Evolutionary conservation across 2,113 vertebrate genomes (phyloP).

Genomic region (Apaloderma vittatum): DNA sequence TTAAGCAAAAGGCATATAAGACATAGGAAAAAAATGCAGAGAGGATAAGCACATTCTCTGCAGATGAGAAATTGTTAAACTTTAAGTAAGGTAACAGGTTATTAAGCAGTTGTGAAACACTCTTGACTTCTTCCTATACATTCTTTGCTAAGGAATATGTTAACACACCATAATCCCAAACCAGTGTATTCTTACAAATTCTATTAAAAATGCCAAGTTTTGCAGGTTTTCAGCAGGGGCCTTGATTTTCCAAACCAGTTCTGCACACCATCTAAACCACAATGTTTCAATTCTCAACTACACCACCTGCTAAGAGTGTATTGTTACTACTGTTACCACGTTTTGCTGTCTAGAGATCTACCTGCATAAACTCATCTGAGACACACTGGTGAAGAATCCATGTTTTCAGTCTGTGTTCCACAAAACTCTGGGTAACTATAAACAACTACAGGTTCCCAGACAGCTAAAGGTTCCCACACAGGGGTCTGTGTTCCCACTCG

Average conservation of each 20-base stretch:
- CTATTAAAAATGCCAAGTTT: neutral
- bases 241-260: neutral
- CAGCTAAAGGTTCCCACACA: neutral
- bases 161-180: neutral
- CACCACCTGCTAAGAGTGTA: rapidly evolving
- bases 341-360: neutral
- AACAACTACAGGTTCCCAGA: neutral
- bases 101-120: neutral
- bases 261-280: neutral
- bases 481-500: neutral
- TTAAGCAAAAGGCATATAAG: neutral
- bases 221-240: neutral
- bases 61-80: neutral
- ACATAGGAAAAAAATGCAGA: neutral
- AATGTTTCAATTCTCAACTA: neutral
- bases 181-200: neutral
- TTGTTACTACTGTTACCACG: neutral
- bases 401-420: neutral
- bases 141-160: neutral
- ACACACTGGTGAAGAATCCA: rapidly evolving
- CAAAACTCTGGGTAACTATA: neutral
- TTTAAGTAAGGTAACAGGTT: neutral
- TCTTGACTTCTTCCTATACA: neutral
- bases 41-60: neutral
- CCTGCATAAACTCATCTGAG: neutral